Percentiles rank a stretch among this genome's conserved stretches.
Conservation (phyloP, 1,140 invertebrate species). For the Heliconius himera region DNA sequence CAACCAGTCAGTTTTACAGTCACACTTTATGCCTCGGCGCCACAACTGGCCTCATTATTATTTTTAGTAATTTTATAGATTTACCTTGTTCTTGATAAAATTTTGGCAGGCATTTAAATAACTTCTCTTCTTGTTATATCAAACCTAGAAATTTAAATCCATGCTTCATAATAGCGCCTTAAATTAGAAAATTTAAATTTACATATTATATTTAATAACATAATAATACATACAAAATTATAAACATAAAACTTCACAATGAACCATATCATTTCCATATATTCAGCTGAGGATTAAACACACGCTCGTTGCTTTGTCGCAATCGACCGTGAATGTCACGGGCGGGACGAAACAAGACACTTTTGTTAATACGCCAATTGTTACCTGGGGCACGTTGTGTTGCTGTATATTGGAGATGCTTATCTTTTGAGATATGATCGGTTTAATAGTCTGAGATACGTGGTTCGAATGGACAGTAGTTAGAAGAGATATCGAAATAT, state of each 20-base stretch:
- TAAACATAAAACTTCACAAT: background rate
- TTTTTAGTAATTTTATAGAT: too few species aligned
- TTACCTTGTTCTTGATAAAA: too few species aligned
- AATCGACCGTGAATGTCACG: slow-evolving; percentile 62
- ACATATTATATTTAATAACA: too few species aligned
- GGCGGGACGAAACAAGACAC: slow-evolving; percentile 39
- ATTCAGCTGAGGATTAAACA: slow-evolving; percentile 12
- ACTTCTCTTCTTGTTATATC: too few species aligned
- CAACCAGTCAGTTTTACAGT: too few species aligned
- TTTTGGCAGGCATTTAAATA: too few species aligned
- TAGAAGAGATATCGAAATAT: background rate
- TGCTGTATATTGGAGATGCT: slow-evolving; percentile 21
- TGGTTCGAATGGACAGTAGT: slow-evolving; percentile 7
- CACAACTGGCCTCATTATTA: too few species aligned
- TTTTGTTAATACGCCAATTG: slow-evolving; percentile 41
- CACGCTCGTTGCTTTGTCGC: slow-evolving; percentile 31
- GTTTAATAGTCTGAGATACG: background rate
- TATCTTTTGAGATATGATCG: slow-evolving; percentile 29
- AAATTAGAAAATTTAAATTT: too few species aligned
- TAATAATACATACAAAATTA: background rate
- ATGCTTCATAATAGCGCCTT: too few species aligned
- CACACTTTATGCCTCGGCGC: too few species aligned
- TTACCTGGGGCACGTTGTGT: slow-evolving; percentile 30
- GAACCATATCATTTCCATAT: background rate
- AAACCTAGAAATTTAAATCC: too few species aligned